These are phyloP conservation scores for Archocentrus centrarchus DNA, from an alignment of 2,113 vertebrate species.

Conservation along the genomic window DNA sequence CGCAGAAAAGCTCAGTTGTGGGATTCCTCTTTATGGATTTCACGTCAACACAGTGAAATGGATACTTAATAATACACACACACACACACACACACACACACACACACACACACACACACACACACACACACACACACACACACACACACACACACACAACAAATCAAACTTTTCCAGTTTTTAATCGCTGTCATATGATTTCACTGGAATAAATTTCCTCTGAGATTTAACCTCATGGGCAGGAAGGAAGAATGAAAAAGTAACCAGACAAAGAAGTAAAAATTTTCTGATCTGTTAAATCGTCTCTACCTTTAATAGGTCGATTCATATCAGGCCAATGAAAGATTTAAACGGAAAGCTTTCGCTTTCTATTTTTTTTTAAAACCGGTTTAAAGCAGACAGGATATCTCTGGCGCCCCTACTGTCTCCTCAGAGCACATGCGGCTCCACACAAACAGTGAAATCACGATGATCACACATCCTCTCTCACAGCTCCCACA, in stretches of 20 bases:
- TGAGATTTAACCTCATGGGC: no score
- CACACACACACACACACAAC: no score
- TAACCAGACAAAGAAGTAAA: neutral
- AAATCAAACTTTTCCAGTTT: no score
- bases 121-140: no score
- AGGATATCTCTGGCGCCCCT: conserved; percentile 57
- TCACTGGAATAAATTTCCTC: neutral
- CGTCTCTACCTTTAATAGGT: neutral
- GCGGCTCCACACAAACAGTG: conserved; percentile 14
- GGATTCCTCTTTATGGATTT: neutral
- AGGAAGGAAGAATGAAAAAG: neutral
- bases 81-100: no score
- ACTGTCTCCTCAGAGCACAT: neutral
- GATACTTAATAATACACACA: no score
- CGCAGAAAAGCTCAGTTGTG: neutral
- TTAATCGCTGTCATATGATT: no score
- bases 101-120: no score
- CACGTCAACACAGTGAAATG: neutral
- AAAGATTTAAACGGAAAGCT: neutral
- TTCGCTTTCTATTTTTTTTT: neutral
- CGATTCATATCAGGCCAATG: neutral
- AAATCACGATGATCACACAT: conserved; percentile 17
- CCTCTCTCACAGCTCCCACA: conserved; percentile 4
- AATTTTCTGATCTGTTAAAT: neutral
- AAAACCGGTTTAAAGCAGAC: neutral